phyloP scores from a whole-genome alignment of 2,797 vertebrate species.

The Lepus oiostolus region DNA sequence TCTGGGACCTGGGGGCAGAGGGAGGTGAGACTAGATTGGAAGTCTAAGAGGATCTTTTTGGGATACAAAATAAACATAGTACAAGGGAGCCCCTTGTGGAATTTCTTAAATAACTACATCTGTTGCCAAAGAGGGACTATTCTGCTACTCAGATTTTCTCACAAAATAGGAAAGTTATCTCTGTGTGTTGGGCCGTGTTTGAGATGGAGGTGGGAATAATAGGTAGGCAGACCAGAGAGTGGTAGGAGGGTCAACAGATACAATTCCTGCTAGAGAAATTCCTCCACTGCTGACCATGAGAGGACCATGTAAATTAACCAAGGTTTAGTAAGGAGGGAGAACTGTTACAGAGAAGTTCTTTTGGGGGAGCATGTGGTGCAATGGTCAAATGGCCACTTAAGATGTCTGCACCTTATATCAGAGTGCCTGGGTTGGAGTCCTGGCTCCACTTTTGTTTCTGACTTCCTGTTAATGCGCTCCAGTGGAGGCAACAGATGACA shows the following conservation, averaged over 20 bases:
- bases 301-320: background rate
- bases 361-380: too few species aligned
- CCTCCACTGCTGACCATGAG: background rate
- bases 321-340: background rate
- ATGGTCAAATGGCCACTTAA: too few species aligned
- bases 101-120: background rate
- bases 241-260: background rate
- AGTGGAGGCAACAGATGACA: too few species aligned
- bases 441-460: too few species aligned
- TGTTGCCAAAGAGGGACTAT: background rate
- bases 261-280: background rate
- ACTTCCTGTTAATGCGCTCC: too few species aligned
- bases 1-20: background rate
- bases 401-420: too few species aligned
- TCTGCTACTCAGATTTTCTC: background rate
- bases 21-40: background rate
- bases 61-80: background rate
- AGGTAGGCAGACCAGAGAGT: background rate
- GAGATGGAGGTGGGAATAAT: background rate
- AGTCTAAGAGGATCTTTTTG: background rate
- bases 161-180: background rate
- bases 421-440: too few species aligned
- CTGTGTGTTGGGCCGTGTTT: background rate
- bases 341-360: background rate
- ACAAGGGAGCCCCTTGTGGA: constrained; percentile 2